Evolutionary conservation across 2,797 vertebrate genomes (phyloP), one percentile per base, ranked within the genome.

Genomic region (Tenualosa ilisha): DNA sequence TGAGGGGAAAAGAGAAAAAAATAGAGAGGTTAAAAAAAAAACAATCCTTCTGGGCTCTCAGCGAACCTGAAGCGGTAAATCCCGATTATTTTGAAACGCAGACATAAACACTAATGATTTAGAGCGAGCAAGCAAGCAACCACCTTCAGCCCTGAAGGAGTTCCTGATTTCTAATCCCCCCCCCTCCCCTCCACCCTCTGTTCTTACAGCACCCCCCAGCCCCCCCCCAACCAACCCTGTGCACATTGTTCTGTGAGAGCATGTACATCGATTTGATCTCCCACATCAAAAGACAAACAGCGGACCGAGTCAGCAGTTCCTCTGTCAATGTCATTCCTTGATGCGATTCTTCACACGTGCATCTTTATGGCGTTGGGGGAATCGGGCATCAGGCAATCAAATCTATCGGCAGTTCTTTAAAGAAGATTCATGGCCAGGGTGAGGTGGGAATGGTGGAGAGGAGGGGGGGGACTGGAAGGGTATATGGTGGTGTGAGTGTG

Each of bases 241-340:
- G 91, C 96, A 93, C 96, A 94, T 96, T 95, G 97, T 97, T 97
- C 94, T 94, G 94, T 95, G 96, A 96, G 95, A 95, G 96, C 94
- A 94, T 94, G 97, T 96, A 97, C 97, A 99, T 99, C 96, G 97
- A 99, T 99, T 98, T 98, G 97, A 97, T 99, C 97, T 97, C 97
- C 97, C 97, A 98, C 97, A 98, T 99, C 97, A 97, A 98, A 99
- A 99, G 98, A 98, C 97, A 98, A 99, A 98, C 97, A 97, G 96
- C 95, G 96, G 97, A 96, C 97, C 97, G 96, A 99, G 97, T 99
- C 98, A 99, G 98, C 98, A 99, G 96, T 98, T 99, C 97, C 95
- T 97, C 96, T 97, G 97, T 99, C 98, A 99, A 98, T 99, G 98
- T 98, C 98, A 99, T 96, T 97, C 97, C 97, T 95, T 97, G 97